Evolutionary conservation across 2,113 vertebrate genomes (phyloP).

Genomic region (Lepus timidus): DNA sequence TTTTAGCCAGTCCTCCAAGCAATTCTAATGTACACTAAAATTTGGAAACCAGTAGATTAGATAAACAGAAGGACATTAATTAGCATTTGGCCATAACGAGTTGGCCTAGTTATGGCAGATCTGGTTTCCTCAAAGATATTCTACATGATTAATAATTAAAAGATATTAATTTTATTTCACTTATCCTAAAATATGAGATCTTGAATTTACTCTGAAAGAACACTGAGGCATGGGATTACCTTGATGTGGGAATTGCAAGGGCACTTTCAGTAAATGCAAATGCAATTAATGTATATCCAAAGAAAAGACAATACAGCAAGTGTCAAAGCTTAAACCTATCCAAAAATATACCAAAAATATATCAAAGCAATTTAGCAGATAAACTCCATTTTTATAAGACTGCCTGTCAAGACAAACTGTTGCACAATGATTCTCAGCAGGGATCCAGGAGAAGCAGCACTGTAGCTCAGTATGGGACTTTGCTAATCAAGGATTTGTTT

Average conservation of each 20-base stretch:
- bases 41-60: not conserved
- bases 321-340: constrained; percentile 47
- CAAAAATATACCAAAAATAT: constrained; percentile 54
- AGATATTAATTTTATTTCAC: constrained; percentile 45
- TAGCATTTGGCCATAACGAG: not conserved
- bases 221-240: not conserved
- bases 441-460: not conserved
- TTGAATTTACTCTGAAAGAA: constrained; percentile 28
- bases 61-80: not conserved
- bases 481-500: constrained; percentile 71
- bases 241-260: not conserved
- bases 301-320: constrained; percentile 60
- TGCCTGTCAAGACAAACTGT: constrained; percentile 67
- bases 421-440: constrained; percentile 68
- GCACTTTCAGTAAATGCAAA: constrained; percentile 32
- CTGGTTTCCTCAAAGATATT: constrained; percentile 20
- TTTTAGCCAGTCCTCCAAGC: not conserved
- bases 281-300: constrained; percentile 13
- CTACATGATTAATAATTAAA: not conserved
- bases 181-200: constrained; percentile 25
- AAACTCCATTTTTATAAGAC: constrained; percentile 49
- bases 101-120: not conserved
- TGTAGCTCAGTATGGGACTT: not conserved
- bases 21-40: not conserved
- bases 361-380: constrained; percentile 64